These are phyloP conservation scores for Drosophila yakuba DNA, from an alignment of 1,140 invertebrate species.

Conservation along the genomic window DNA sequence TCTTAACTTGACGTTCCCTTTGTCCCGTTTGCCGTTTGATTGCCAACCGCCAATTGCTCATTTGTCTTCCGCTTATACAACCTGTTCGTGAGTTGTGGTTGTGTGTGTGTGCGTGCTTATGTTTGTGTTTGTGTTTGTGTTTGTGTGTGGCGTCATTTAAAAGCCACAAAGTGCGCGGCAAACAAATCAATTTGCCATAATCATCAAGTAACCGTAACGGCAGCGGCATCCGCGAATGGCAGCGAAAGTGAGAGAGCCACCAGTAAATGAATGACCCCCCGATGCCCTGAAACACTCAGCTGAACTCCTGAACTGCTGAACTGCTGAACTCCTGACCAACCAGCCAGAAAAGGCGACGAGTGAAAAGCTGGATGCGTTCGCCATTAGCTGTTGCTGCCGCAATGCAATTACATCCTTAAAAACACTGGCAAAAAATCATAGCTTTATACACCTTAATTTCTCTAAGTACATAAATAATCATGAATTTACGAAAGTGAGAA, in stretches of 20 bases:
- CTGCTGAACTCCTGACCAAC: background rate
- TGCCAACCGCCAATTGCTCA: constrained; percentile 61
- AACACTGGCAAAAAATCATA: constrained; percentile 7
- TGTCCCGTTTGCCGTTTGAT: background rate
- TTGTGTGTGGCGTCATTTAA: constrained; percentile 54
- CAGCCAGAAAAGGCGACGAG: constrained; percentile 9
- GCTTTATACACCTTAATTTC: too few relatives aligned
- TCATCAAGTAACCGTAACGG: constrained; percentile 56
- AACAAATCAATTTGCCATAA: constrained; percentile 82
- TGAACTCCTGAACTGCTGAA: background rate
- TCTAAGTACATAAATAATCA: background rate
- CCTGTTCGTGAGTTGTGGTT: background rate
- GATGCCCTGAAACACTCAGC: background rate
- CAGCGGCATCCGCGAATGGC: constrained; percentile 7
- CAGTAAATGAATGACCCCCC: constrained; percentile 48
- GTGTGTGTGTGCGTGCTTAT: background rate
- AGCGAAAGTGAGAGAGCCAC: constrained; percentile 4
- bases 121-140: background rate
- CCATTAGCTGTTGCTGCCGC: constrained; percentile 28
- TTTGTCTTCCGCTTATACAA: constrained; percentile 62
- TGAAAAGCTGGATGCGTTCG: constrained; percentile 26
- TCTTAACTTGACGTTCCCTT: constrained; percentile 4
- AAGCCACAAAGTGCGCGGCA: constrained; percentile 74
- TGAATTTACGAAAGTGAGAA: too few relatives aligned
- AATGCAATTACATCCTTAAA: constrained; percentile 49